phyloP scores from a whole-genome alignment of 2,113 vertebrate species.

The Phycodurus eques region DNA sequence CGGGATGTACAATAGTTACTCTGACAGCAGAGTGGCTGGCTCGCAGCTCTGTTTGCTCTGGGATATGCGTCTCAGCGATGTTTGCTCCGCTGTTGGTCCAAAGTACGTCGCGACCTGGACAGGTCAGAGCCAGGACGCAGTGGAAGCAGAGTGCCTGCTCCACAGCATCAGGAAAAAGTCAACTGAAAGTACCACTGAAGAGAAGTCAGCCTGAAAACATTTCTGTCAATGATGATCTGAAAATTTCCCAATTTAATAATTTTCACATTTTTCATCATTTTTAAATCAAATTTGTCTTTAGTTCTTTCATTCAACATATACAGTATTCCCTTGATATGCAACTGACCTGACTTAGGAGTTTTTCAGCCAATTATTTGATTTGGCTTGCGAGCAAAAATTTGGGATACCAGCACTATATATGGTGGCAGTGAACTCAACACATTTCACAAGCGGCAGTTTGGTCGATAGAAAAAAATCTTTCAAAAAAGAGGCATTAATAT shows the following conservation, averaged over 20 bases:
- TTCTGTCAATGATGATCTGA: background rate
- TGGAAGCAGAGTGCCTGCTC: background rate
- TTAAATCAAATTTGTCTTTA: background rate
- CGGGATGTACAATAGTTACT: slow-evolving; percentile 23
- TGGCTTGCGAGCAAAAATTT: too few species aligned
- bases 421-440: too few species aligned
- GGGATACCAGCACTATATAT: too few species aligned
- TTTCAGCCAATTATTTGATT: too few species aligned
- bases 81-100: slow-evolving; percentile 33
- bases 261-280: background rate
- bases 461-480: too few species aligned
- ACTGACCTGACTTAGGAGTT: too few species aligned
- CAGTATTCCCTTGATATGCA: too few species aligned
- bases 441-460: too few species aligned
- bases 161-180: background rate
- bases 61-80: slow-evolving; percentile 18
- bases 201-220: background rate
- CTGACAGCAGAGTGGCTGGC: slow-evolving; percentile 14
- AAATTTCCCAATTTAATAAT: background rate
- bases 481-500: too few species aligned
- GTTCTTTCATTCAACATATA: background rate
- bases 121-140: slow-evolving; percentile 23
- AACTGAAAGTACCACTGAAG: background rate
- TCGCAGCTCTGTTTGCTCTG: slow-evolving; percentile 39
- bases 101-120: slow-evolving; percentile 19